Evolutionary conservation across 2,113 vertebrate genomes (phyloP).

Genomic region (Onychostoma macrolepis): DNA sequence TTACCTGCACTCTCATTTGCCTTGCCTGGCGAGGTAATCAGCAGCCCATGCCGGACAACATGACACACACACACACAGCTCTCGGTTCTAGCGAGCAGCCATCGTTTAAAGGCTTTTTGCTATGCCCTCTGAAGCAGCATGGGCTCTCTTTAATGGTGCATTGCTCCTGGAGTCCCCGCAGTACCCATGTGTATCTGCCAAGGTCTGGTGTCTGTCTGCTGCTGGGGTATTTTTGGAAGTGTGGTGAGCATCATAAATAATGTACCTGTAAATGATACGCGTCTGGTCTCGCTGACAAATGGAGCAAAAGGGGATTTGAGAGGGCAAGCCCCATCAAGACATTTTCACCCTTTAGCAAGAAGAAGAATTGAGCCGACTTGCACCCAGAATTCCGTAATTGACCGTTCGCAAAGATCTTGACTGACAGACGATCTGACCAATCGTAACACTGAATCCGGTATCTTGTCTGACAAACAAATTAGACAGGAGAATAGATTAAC

Average conservation of each 20-base stretch:
- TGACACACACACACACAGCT: slow-evolving; percentile 14
- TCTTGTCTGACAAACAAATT: too few relatives aligned
- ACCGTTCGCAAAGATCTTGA: too few relatives aligned
- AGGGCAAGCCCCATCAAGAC: slow-evolving; percentile 24
- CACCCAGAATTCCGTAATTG: neutral
- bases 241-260: slow-evolving; percentile 59
- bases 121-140: slow-evolving; percentile 66
- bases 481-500: too few relatives aligned
- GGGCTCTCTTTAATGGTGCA: slow-evolving; percentile 71
- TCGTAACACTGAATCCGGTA: too few relatives aligned
- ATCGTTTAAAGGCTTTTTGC: slow-evolving; percentile 58
- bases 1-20: slow-evolving; percentile 72
- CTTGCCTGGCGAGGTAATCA: slow-evolving; percentile 69
- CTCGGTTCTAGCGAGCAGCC: slow-evolving; percentile 31
- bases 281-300: slow-evolving; percentile 59
- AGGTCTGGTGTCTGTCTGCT: slow-evolving; percentile 57
- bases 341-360: neutral
- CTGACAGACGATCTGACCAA: too few relatives aligned
- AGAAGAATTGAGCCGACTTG: neutral
- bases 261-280: slow-evolving; percentile 56
- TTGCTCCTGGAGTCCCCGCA: slow-evolving; percentile 54
- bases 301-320: slow-evolving; percentile 43
- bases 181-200: slow-evolving; percentile 57
- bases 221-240: slow-evolving; percentile 55
- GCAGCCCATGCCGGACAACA: slow-evolving; percentile 29